A percentile compares a stretch with the other conserved stretches of the same genome.
Evolutionary conservation across 2,888 invertebrate genomes (phyloP).

Genomic region (Magallana nippona): DNA sequence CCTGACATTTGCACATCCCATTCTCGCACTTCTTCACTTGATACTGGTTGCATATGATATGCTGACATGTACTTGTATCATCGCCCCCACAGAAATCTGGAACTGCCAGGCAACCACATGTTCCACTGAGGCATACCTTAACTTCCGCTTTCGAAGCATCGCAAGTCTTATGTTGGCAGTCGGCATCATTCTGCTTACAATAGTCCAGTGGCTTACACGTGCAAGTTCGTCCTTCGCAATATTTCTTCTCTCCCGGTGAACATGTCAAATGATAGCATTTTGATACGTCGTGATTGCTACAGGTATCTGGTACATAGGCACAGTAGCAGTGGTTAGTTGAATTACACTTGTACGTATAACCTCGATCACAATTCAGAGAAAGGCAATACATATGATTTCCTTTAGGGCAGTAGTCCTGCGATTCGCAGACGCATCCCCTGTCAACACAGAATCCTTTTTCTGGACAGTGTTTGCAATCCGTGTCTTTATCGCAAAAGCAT

Average conservation of each 20-base stretch:
- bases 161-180: background rate
- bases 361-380: background rate
- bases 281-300: background rate
- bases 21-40: background rate
- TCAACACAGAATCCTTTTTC: slow-evolving; percentile 8
- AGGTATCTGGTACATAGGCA: background rate
- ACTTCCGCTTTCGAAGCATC: background rate
- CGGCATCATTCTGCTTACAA: background rate
- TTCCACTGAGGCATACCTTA: background rate
- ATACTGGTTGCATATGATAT: background rate
- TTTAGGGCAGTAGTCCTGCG: background rate
- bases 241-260: background rate
- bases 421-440: background rate
- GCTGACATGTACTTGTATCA: background rate
- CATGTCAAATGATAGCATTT: background rate
- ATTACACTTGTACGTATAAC: background rate
- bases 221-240: background rate
- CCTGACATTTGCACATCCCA: background rate
- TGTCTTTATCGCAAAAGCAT: background rate
- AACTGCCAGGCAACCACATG: background rate
- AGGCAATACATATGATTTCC: background rate
- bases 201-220: background rate
- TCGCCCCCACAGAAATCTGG: background rate
- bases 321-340: background rate
- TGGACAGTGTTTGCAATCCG: background rate